Base-by-base conservation (phyloP, 1,140 invertebrate genomes). In the Magallana angulata region DNA sequence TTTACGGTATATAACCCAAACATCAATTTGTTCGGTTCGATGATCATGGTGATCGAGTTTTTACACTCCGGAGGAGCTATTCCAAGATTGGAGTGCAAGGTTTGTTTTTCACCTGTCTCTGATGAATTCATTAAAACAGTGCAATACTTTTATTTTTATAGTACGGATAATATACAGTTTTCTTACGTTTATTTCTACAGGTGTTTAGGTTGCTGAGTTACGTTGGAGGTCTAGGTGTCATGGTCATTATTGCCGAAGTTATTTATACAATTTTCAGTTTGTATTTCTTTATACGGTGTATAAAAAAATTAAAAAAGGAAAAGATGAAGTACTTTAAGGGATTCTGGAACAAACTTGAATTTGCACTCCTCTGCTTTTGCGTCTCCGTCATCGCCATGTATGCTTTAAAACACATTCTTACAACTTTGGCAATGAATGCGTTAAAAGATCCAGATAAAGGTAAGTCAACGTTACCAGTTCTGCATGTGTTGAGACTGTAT, bases 1-100 rank as follows among this genome's bases (percentile, higher is more conserved):
- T 96, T 96, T 90, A 95, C 96, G 1, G 93, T 95, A 0, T 96
- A 96, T 91, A 96, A 96, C 90, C 95, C 95, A 5, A 94, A 94
- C 83, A 82, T 91, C 9, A 94, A 95, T 83, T 88, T 94, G 48
- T 95, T 95, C 87, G 92, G 92, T 11, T 93, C 94, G 57, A 90
- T 91, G 48, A 89, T 93, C 16, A 88, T 93, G 81, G 48, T 93
- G 4, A 90, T 89, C 0, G 93, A 94, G 82, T 94, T 94, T 60
- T 88, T 93, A 76, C 80, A 91, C 0, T 88, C 90, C 30, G 93
- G 93, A 48, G 90, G 91, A n/a, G 92, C 93, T 2, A 86, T 92
- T 9, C 58, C 92, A 2, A 92, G 91, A 81, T 87, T 88, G 8
- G 94, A 94, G 57, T 90, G 94, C 68, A 95, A 94, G 92, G 94